Base-by-base conservation (phyloP, 2,888 invertebrate species). In the Zele albiditarsus region DNA sequence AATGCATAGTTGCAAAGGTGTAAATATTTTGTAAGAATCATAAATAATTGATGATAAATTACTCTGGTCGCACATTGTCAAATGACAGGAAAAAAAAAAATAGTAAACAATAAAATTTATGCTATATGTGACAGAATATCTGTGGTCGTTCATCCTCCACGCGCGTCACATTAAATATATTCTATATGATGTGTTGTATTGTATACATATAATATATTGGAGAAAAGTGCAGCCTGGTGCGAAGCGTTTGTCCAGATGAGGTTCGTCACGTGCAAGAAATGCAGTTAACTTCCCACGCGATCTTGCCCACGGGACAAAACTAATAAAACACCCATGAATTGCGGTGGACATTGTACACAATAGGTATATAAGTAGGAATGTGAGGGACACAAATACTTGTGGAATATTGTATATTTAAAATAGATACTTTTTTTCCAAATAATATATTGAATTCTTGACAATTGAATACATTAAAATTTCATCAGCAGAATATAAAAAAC, bases 271-370 rank as follows among this genome's bases (percentile, higher is more conserved):
- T 84, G 80, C 79, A 57, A 85, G 84, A 85, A 85, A 87, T 87
- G 86, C 86, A 83, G 86, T 85, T 85, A 84, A 74, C 84, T 79
- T 82, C 86, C 86, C 83, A 87, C 87, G 81, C 82, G 73, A 66
- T 66, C 73, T 78, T 77, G 70, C 71, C 78, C 74, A 78, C 77
- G 76, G 49, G 68, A 53, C n/a, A 20, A 53, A 53, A 53, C 20
- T 20, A 38, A 68, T 42, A 49, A 20, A 42, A 42, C 16, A 71
- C 31, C 10, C n/a, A 25, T 20, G 38, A 38, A 38, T 38, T 38
- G 38, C 38, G 38, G 38, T 12, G 16, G 27, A 46, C 49, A 60
- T 14, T 46, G n/a, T 42, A 46, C 12, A 27, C 53, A 68, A 46
- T 25, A 20, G 49, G 27, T 31, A 5, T 62, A 53, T 25, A 46